Evolutionary conservation across 2,888 invertebrate genomes (phyloP), one percentile per base, ranked within the genome.

Genomic region (Nemapogon koenigi): DNA sequence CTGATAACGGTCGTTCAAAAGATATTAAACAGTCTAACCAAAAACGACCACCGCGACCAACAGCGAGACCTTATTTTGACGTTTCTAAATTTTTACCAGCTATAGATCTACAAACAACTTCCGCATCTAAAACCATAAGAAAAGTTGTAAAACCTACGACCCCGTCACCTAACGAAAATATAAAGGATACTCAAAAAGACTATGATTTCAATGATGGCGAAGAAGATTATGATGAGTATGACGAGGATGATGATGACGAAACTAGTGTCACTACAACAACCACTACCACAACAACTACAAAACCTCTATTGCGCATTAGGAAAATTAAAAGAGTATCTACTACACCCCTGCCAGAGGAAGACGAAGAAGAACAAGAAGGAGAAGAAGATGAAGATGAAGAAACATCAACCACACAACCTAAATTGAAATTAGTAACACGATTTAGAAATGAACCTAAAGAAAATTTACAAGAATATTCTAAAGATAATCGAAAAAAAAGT

Each of bases 351-450:
- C 47, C 38, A 53, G 49, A 41, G 45, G 55, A 8, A 1, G 26
- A 41, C n/a, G 25, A 35, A 11, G 15, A 29, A n/a, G 35, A 35
- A 32, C n/a, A n/a, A n/a, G n/a, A 37, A 22, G 35, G 41, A 8
- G 45, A 41, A 8, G 47, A 52, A 35, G 49, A 48, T 25, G 46
- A 43, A 28, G 36, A 45, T 19, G 52, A 51, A 22, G 11, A 25
- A 11, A 19, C 16, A 13, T 13, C 53, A 55, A 42, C 36, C 46
- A 11, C 11, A 7, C 31, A 27, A 33, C 57, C 59, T 28, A 66
- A 58, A 46, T 44, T 76, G 11, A 54, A 53, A 36, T 46, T 73
- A 33, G 49, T 63, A 4, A 75, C 75, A 11, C 55, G 72, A 45
- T 75, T 76, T 28, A 50, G 62, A 11, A 59, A 59, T 38, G 52